Evolutionary conservation across 2,888 invertebrate species (phyloP).

Genomic region (Unio delphinus): DNA sequence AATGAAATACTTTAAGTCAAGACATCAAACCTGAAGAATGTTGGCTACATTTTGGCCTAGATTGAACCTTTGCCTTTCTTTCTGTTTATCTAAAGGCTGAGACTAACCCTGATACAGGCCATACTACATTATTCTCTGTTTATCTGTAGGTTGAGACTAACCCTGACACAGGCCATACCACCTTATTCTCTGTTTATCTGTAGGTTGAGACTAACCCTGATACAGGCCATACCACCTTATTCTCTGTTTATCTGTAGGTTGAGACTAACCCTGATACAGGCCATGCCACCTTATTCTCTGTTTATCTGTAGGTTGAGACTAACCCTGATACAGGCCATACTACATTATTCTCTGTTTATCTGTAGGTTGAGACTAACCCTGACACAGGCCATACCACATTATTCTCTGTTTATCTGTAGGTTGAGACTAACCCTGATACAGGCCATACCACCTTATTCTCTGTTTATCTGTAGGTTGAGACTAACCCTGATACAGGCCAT

Average conservation of each 20-base stretch:
- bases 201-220: slow-evolving; percentile 82
- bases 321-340: slow-evolving; percentile 91
- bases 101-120: slow-evolving; percentile 85
- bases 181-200: slow-evolving; percentile 67
- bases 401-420: slow-evolving; percentile 69
- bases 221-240: slow-evolving; percentile 85
- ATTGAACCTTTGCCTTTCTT: too few species aligned
- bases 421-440: slow-evolving; percentile 83
- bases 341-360: slow-evolving; percentile 71
- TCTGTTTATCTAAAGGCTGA: slow-evolving; percentile 74
- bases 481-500: slow-evolving; percentile 88
- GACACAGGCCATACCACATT: slow-evolving; percentile 89
- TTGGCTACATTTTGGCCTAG: too few species aligned
- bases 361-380: slow-evolving; percentile 79
- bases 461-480: slow-evolving; percentile 75
- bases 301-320: slow-evolving; percentile 75
- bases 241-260: too few species aligned
- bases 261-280: slow-evolving; percentile 58
- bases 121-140: slow-evolving; percentile 77
- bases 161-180: slow-evolving; percentile 87
- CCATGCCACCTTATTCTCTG: slow-evolving; percentile 79
- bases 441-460: slow-evolving; percentile 82
- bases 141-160: slow-evolving; percentile 78
- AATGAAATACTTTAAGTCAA: too few species aligned
- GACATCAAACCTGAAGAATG: too few species aligned